Evolutionary conservation across 2,113 vertebrate genomes (phyloP).

Genomic region (Noturus placidus): DNA sequence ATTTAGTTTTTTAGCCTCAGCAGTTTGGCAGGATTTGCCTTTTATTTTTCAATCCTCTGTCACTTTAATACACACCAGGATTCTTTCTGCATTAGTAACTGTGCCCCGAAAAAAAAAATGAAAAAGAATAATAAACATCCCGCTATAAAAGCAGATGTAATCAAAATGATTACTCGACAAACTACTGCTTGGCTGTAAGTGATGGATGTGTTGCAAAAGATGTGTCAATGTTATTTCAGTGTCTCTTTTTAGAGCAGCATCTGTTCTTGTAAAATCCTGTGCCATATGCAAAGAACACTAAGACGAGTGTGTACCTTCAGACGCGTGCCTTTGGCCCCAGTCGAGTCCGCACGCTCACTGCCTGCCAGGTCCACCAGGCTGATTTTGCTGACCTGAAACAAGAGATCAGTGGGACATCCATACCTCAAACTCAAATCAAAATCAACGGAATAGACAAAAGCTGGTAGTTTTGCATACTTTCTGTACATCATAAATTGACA

Average conservation of each 20-base stretch:
- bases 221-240: not conserved
- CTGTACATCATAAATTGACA: not conserved
- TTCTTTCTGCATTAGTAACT: not conserved
- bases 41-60: not conserved
- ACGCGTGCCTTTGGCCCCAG: constrained; percentile 94
- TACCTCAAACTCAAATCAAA: constrained; percentile 26
- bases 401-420: constrained; percentile 40
- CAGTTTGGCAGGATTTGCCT: not conserved
- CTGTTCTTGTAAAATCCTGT: constrained; percentile 3
- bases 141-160: not conserved
- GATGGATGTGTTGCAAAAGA: not conserved
- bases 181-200: not conserved
- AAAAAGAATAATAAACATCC: too few species aligned
- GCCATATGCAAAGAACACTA: not conserved
- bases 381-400: constrained; percentile 94
- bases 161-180: not conserved
- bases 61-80: not conserved
- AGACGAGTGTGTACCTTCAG: constrained; percentile 81
- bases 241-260: not conserved
- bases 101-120: not conserved
- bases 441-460: constrained; percentile 4
- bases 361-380: constrained; percentile 97
- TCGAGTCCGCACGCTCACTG: constrained; percentile 97
- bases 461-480: not conserved
- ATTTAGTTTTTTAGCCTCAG: not conserved